phyloP scores from a whole-genome alignment of 2,888 invertebrate genomes.

The Nemotelus pantherinus region DNA sequence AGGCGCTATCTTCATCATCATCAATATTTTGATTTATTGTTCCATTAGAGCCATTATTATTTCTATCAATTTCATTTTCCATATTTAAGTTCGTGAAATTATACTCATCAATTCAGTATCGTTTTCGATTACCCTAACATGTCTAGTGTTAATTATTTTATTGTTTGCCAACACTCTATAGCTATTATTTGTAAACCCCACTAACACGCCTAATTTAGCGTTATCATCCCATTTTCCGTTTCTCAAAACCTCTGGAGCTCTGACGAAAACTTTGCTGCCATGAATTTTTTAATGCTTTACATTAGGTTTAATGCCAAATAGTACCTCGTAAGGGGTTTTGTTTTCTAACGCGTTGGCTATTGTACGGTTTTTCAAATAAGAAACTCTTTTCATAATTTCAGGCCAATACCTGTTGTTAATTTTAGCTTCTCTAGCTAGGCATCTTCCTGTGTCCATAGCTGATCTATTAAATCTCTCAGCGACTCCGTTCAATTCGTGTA shows the following conservation, averaged over 20 bases:
- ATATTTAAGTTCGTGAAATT: neutral
- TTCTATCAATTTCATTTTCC: constrained; percentile 23
- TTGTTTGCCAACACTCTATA: constrained; percentile 41
- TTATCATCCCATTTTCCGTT: constrained; percentile 38
- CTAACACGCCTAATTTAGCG: constrained; percentile 27
- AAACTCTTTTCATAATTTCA: constrained; percentile 42
- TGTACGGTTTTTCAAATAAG: constrained; percentile 47
- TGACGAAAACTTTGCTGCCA: constrained; percentile 43
- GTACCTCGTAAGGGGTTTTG: constrained; percentile 43
- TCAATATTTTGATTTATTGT: constrained; percentile 36
- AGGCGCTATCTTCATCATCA: constrained; percentile 45
- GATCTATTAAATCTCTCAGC: constrained; percentile 53
- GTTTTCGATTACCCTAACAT: constrained; percentile 33
- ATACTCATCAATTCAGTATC: constrained; percentile 44
- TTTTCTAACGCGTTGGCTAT: constrained; percentile 36
- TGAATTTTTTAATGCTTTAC: constrained; percentile 32
- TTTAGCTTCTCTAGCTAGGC: constrained; percentile 52
- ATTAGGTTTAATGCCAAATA: constrained; percentile 48
- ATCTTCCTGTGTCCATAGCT: constrained; percentile 52
- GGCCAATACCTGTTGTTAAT: constrained; percentile 47
- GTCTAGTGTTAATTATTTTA: constrained; percentile 32
- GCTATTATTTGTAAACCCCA: constrained; percentile 32
- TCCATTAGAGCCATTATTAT: neutral
- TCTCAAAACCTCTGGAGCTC: constrained; percentile 32
- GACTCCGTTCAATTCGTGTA: constrained; percentile 53